Conservation (phyloP, 2,888 invertebrate genomes). For the Agrotis exclamationis region DNA sequence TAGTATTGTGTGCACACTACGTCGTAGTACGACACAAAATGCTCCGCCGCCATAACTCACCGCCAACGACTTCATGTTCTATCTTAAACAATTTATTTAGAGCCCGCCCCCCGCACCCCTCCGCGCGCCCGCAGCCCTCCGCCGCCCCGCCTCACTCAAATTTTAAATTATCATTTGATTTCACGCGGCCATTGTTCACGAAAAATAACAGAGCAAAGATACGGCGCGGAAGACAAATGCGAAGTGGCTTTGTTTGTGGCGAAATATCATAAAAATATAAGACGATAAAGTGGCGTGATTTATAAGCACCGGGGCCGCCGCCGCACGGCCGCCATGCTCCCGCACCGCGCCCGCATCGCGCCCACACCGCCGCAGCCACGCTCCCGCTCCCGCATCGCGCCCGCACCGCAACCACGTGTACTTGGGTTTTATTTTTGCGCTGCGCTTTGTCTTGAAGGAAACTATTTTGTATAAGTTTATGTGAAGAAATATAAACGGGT, state of each 20-base stretch:
- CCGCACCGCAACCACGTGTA: conserved; percentile 9
- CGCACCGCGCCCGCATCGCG: conserved; percentile 7
- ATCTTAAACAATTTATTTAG: conserved; percentile 79
- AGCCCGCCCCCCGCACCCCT: conserved; percentile 20
- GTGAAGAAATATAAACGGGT: conserved; percentile 23
- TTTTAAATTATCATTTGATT: conserved; percentile 86
- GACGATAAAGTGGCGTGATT: conserved; percentile 82
- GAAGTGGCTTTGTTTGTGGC: conserved; percentile 82
- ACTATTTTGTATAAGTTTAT: conserved; percentile 56
- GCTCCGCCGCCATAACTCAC: conserved; percentile 70
- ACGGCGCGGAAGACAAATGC: conserved; percentile 81
- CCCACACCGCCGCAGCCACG: conserved; percentile 2
- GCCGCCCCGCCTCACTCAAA: conserved; percentile 69
- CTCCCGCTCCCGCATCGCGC: neutral
- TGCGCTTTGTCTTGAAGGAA: conserved; percentile 49
- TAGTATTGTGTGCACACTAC: conserved; percentile 25
- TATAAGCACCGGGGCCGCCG: conserved; percentile 63
- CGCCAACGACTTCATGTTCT: conserved; percentile 69
- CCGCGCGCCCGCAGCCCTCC: conserved; percentile 30
- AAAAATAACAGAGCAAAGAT: conserved; percentile 79
- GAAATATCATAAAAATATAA: conserved; percentile 84
- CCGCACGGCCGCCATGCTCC: conserved; percentile 7
- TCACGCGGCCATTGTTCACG: conserved; percentile 77
- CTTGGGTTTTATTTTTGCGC: conserved; percentile 35
- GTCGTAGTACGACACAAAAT: conserved; percentile 31